phyloP scores from a whole-genome alignment of 2,888 invertebrate genomes.

The Nemurella pictetii region DNA sequence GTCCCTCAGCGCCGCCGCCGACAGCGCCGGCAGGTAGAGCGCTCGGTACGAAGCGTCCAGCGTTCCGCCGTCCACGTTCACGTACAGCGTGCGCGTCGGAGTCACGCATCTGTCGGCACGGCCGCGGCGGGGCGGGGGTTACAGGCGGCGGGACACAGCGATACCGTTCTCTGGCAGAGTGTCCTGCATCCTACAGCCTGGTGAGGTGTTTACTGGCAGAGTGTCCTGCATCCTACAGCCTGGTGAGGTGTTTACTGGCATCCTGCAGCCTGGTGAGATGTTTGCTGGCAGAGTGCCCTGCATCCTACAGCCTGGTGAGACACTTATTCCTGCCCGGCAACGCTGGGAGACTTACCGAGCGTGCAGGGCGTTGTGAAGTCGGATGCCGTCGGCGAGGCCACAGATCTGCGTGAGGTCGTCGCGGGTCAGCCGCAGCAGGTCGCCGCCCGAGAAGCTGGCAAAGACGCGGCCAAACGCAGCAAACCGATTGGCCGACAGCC shows the following conservation, averaged over 20 bases:
- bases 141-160: not conserved
- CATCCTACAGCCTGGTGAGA: no score
- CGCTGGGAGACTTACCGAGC: constrained; percentile 66
- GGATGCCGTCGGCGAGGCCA: constrained; percentile 90
- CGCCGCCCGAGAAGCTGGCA: constrained; percentile 83
- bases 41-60: constrained; percentile 72
- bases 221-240: no score
- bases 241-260: no score
- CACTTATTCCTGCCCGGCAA: not conserved
- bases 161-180: not conserved
- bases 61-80: constrained; percentile 64
- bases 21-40: constrained; percentile 72
- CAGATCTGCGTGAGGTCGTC: constrained; percentile 94
- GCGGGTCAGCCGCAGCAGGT: constrained; percentile 83
- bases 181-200: no score
- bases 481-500: constrained; percentile 81
- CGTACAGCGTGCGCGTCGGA: constrained; percentile 71
- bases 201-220: no score
- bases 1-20: constrained; percentile 65
- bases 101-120: constrained; percentile 34
- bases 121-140: not conserved
- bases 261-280: no score
- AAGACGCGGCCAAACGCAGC: constrained; percentile 75
- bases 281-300: no score
- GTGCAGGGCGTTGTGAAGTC: constrained; percentile 87